phyloP scores from a whole-genome alignment of 2,888 invertebrate genomes.

The Gibbula magus region DNA sequence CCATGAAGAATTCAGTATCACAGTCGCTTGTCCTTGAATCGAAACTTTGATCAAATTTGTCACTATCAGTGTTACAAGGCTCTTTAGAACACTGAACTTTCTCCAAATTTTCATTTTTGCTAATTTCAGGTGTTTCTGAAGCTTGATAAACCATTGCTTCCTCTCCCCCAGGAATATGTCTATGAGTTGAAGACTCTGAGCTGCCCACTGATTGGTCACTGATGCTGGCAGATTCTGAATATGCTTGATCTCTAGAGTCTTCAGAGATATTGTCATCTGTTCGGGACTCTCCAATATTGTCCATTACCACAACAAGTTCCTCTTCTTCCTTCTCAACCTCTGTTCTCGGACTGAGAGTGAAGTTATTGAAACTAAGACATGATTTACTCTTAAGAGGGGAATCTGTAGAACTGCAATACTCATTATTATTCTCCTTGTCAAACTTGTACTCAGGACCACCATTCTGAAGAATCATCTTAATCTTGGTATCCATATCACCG shows the following conservation, averaged over 20 bases:
- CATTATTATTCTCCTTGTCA: neutral
- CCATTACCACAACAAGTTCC: neutral
- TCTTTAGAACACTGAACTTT: neutral
- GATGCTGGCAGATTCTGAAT: neutral
- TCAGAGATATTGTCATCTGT: neutral
- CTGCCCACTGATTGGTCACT: neutral
- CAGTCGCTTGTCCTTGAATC: neutral
- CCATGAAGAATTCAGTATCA: constrained; percentile 21
- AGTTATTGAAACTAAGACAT: neutral
- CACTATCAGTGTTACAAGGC: neutral
- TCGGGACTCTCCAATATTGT: neutral
- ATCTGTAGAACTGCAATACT: constrained; percentile 18
- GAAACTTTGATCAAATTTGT: neutral
- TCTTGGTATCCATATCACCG: neutral
- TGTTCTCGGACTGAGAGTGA: neutral
- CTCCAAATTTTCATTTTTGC: too few relatives aligned
- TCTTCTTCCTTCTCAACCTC: neutral
- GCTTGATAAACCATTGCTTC: neutral
- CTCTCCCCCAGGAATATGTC: neutral
- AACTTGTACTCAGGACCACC: neutral
- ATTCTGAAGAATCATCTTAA: neutral
- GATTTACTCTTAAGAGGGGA: neutral
- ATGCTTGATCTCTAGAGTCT: neutral
- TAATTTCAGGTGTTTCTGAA: neutral
- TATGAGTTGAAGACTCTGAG: neutral